Evolutionary conservation across 2,113 vertebrate species (phyloP), one percentile per base, ranked within the genome.

Genomic region (Crotophaga sulcirostris): DNA sequence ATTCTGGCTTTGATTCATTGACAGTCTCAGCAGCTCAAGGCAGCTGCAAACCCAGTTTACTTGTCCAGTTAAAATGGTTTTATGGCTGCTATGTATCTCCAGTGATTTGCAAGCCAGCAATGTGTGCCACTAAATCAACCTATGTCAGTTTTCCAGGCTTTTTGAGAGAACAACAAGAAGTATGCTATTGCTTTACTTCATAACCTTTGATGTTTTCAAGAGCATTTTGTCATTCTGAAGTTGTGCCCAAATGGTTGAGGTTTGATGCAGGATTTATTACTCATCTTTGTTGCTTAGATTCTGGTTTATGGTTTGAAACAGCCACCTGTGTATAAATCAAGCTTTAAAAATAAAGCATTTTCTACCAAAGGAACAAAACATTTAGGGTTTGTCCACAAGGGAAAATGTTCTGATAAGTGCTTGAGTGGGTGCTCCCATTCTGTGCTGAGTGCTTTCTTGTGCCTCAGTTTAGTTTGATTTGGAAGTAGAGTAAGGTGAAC

Each of bases 1-100:
- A 93, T 86, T 81, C 72, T 59, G 23, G 42, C 44, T 84, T 67
- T 93, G 86, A 95, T 84, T 89, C 90, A 92, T 11, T 60, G 52
- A 80, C 17, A 81, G 60, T 28, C 76, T 90, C 47, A 87, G 82
- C 44, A 78, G 56, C 56, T 94, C 86, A 92, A 96, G 83, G 73
- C 73, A 92, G 76, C 64, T 63, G 31, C 49, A 90, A 93, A 88
- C 12, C 16, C 47, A 67, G 84, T 91, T 90, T 80, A 88, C 34
- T 60, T 49, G 42, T 92, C 83, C 79, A 86, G 72, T 78, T 90
- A 84, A 96, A 93, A 52, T n/a, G 49, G 29, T 83, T 94, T 96
- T 90, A 87, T 49, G 44, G 68, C 76, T 64, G 18, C 18, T 64
- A 34, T 49, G 36, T 12, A 44, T 34, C 51, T 76, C 58, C 63